Percentiles rank a stretch among this genome's conserved stretches.
Conservation (phyloP, 2,888 invertebrate genomes). For the Cosmia pyralina region DNA sequence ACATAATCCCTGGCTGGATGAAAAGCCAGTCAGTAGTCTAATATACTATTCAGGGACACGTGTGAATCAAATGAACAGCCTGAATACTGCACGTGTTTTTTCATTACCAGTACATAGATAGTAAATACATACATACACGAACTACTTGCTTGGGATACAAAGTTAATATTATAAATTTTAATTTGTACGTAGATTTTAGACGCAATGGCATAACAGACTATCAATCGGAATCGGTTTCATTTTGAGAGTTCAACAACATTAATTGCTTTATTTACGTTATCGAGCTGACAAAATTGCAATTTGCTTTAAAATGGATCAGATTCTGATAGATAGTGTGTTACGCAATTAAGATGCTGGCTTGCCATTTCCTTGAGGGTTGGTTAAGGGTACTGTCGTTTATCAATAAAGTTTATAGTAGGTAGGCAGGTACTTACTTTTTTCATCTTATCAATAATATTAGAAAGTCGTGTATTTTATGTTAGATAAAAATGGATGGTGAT, state of each 20-base stretch:
- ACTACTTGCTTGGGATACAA: constrained; percentile 8
- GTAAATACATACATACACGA: not conserved
- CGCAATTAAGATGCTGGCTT: not conserved
- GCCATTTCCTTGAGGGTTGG: not conserved
- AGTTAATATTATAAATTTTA: constrained; percentile 15
- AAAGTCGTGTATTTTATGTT: not conserved
- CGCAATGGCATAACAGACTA: no score
- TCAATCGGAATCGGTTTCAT: no score
- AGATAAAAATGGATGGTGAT: no score
- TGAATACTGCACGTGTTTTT: constrained; percentile 54
- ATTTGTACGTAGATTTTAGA: not conserved
- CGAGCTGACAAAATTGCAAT: no score
- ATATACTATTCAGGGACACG: constrained; percentile 67
- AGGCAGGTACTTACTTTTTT: no score
- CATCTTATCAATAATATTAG: not conserved
- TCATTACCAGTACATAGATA: constrained; percentile 21
- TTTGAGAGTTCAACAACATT: no score
- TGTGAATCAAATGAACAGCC: constrained; percentile 56
- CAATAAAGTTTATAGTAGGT: not conserved
- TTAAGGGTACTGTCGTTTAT: not conserved
- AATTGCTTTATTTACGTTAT: no score
- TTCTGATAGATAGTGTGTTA: no score
- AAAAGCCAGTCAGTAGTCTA: constrained; percentile 54
- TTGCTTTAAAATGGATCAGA: no score
- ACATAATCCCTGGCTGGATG: constrained; percentile 47